Conservation (phyloP, 2,797 vertebrate genomes). For the Lindbergichthys nudifrons region DNA sequence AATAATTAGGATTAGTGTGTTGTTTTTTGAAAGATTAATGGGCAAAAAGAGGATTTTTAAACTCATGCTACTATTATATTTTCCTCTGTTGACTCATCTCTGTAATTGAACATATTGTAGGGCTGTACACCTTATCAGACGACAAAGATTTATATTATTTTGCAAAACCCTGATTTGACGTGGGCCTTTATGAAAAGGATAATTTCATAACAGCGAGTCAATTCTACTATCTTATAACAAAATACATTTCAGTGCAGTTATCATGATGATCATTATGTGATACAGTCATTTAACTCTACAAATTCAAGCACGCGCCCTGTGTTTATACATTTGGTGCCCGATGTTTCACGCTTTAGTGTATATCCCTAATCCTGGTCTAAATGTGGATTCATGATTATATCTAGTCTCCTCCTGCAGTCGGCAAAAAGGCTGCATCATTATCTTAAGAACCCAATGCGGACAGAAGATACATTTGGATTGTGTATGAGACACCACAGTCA, state of each 20-base stretch:
- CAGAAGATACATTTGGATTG: background rate
- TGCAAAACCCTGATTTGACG: slow-evolving; percentile 3
- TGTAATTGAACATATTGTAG: background rate
- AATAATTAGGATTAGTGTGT: background rate
- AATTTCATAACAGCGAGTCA: background rate
- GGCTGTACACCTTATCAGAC: background rate
- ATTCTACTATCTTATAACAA: background rate
- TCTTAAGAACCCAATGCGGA: background rate
- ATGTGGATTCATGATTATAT: background rate
- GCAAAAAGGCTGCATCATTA: background rate
- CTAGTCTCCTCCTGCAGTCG: background rate
- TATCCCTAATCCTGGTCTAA: background rate
- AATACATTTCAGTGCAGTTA: slow-evolving; percentile 16
- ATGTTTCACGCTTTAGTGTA: slow-evolving; percentile 16
- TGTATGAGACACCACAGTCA: background rate
- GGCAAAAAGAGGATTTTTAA: background rate
- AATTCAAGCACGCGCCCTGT: slow-evolving; percentile 28
- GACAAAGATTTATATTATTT: background rate
- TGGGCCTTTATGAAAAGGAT: background rate
- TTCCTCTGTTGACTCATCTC: background rate
- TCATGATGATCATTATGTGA: background rate
- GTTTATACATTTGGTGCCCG: slow-evolving; percentile 33
- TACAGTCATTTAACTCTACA: slow-evolving; percentile 20
- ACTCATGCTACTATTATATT: background rate
- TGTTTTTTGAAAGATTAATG: background rate